Conservation (phyloP, 1,140 invertebrate genomes). For the Melanaphis sacchari region DNA sequence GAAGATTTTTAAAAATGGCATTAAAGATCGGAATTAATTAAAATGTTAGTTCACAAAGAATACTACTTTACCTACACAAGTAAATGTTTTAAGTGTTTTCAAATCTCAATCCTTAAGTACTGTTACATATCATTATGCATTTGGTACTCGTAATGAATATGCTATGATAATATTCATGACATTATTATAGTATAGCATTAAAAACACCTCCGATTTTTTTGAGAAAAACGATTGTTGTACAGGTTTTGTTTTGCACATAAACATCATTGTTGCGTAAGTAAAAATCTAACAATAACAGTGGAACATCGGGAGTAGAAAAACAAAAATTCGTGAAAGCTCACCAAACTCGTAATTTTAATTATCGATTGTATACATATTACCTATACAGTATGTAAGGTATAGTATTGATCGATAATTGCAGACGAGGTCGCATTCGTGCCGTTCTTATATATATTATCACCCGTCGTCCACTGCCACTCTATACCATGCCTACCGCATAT, state of each 20-base stretch:
- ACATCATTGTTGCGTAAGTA: background rate
- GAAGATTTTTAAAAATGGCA: conserved; percentile 14
- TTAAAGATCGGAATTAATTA: background rate
- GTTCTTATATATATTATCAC: conserved; percentile 24
- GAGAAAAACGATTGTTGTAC: background rate
- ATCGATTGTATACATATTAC: conserved; percentile 10
- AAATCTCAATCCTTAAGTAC: background rate
- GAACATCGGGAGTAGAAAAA: background rate
- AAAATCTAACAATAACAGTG: background rate
- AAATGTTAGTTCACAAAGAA: background rate
- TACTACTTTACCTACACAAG: background rate
- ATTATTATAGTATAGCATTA: background rate
- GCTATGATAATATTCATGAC: background rate
- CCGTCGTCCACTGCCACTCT: conserved; percentile 11
- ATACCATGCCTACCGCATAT: background rate
- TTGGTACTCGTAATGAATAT: background rate
- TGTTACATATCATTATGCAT: background rate
- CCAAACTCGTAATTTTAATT: conserved; percentile 31
- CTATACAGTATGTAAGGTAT: background rate
- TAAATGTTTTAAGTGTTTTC: background rate
- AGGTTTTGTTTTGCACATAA: background rate
- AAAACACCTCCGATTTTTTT: background rate
- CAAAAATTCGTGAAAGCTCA: background rate
- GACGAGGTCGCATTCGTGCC: conserved; percentile 40
- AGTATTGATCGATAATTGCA: conserved; percentile 22